Percentiles rank a stretch among this genome's conserved stretches.
Conservation (phyloP, 2,113 vertebrate genomes). For the Nanger granti region DNA sequence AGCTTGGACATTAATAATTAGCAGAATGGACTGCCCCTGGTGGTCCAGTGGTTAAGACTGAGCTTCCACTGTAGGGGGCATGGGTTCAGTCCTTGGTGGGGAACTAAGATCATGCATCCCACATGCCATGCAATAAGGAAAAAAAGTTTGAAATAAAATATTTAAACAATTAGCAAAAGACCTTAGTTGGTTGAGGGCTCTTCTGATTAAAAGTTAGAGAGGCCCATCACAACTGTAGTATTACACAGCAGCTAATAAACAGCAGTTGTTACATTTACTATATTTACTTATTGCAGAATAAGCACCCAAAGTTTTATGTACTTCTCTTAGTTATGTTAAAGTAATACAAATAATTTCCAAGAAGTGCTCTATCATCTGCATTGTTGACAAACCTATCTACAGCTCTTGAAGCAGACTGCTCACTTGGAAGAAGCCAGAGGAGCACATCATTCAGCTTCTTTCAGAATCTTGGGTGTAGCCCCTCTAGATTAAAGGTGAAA, state of each 20-base stretch:
- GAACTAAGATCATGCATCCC: neutral
- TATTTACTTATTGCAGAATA: neutral
- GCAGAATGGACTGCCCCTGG: neutral
- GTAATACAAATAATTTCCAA: constrained; percentile 12
- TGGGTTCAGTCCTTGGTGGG: neutral
- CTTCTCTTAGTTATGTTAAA: neutral
- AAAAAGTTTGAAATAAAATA: neutral
- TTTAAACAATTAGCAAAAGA: neutral
- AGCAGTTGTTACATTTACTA: neutral
- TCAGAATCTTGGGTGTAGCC: neutral
- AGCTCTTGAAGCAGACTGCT: neutral
- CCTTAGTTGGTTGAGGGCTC: neutral
- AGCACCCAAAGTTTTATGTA: neutral
- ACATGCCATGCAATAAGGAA: neutral
- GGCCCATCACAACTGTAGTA: neutral
- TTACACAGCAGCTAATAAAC: neutral
- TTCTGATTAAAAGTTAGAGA: neutral
- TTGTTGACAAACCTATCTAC: neutral
- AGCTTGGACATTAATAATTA: constrained; percentile 8
- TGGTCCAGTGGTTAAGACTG: neutral
- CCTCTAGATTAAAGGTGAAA: constrained; percentile 30
- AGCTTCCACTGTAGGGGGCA: neutral
- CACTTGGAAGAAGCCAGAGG: constrained; percentile 10
- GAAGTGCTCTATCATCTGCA: neutral
- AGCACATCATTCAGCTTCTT: neutral